Percentiles rank a stretch among this genome's conserved stretches.
phyloP scores from a whole-genome alignment of 2,113 vertebrate genomes.

The Sebastes fasciatus region DNA sequence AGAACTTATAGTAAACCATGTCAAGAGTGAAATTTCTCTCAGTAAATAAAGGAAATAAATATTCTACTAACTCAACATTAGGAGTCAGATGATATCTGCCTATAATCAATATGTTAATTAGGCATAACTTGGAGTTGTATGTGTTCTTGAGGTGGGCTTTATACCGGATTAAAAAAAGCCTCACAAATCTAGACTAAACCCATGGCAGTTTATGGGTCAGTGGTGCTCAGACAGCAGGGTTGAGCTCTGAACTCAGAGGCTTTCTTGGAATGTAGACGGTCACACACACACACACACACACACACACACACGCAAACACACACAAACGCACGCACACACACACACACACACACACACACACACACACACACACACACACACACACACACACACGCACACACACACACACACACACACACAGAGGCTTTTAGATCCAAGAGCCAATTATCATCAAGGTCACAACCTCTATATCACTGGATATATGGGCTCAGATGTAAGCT shows the following conservation, averaged over 20 bases:
- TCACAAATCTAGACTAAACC: conserved; percentile 33
- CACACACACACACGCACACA: conserved; percentile 28
- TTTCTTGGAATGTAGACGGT: conserved; percentile 60
- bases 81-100: not conserved
- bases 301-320: not conserved
- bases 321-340: not conserved
- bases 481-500: no score
- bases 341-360: not conserved
- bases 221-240: conserved; percentile 12
- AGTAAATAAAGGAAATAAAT: not conserved
- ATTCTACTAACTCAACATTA: not conserved
- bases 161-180: not conserved
- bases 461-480: not conserved
- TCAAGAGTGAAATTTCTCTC: not conserved
- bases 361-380: conserved; percentile 29
- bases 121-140: not conserved
- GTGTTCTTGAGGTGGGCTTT: not conserved
- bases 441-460: conserved; percentile 24
- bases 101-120: not conserved
- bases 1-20: not conserved
- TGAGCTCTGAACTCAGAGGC: conserved; percentile 4
- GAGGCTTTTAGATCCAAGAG: conserved; percentile 44
- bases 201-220: conserved; percentile 30
- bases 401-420: conserved; percentile 25
- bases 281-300: conserved; percentile 28